Conservation (phyloP, 2,888 invertebrate species). For the Prenolepis imparis region DNA sequence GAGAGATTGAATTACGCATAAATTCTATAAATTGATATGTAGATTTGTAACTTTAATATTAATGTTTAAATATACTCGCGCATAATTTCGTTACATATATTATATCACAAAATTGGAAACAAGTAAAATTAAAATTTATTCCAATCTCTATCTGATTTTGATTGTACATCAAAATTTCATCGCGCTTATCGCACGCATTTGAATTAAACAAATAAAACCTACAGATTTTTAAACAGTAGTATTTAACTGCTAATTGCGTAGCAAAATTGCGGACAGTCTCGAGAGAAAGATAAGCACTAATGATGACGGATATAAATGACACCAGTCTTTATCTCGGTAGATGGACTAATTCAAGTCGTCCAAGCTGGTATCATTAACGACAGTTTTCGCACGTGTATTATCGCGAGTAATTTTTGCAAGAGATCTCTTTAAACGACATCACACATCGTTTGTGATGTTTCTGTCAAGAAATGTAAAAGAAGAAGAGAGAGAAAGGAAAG, state of each 20-base stretch:
- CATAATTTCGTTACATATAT: conserved; percentile 25
- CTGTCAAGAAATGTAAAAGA: conserved; percentile 68
- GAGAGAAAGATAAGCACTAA: conserved; percentile 11
- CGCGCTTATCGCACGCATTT: not conserved
- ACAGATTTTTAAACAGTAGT: conserved; percentile 2
- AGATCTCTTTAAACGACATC: conserved; percentile 80
- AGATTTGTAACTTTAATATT: conserved; percentile 24
- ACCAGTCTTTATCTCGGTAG: conserved; percentile 71
- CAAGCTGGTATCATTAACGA: conserved; percentile 76
- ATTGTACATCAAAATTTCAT: conserved; percentile 7
- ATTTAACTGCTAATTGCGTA: not conserved
- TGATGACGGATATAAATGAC: conserved; percentile 48
- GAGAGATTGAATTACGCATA: conserved; percentile 21
- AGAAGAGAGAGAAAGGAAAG: conserved; percentile 34
- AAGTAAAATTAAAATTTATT: conserved; percentile 3
- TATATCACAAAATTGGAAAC: conserved; percentile 18
- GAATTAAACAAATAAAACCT: not conserved
- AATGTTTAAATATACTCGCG: conserved; percentile 10
- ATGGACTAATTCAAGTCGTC: conserved; percentile 85
- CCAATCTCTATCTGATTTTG: not conserved
- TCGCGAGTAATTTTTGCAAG: conserved; percentile 72
- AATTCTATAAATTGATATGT: conserved; percentile 40
- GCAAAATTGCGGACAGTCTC: not conserved
- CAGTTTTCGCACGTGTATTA: conserved; percentile 73
- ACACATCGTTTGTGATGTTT: conserved; percentile 75